phyloP scores from a whole-genome alignment of 1,140 invertebrate species.

The Ceratina australensis region DNA sequence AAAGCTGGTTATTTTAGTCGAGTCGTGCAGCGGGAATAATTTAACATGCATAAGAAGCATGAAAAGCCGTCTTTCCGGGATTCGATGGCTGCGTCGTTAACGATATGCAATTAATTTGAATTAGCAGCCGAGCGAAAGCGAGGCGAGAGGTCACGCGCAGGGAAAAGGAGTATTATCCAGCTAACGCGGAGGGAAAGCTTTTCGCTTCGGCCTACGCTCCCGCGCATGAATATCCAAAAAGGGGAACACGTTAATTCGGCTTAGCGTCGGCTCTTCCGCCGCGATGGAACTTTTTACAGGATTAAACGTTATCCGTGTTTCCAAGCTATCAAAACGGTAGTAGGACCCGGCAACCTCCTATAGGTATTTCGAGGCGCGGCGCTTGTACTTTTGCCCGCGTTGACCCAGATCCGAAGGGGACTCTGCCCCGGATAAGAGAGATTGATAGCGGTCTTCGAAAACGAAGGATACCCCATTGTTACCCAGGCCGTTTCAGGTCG shows the following conservation, averaged over 20 bases:
- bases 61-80: slow-evolving; percentile 27
- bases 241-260: not conserved
- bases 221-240: not conserved
- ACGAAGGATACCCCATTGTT: not conserved
- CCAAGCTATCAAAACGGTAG: not conserved
- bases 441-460: slow-evolving; percentile 30
- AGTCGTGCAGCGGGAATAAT: not conserved
- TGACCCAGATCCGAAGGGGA: slow-evolving; percentile 29
- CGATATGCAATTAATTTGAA: slow-evolving; percentile 52
- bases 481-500: not conserved
- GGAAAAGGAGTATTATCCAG: not conserved
- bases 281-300: not conserved
- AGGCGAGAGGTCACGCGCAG: not conserved
- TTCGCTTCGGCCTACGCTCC: not conserved
- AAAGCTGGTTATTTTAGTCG: no score
- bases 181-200: not conserved
- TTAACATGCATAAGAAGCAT: slow-evolving; percentile 11
- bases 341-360: not conserved
- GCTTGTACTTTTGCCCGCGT: slow-evolving; percentile 7
- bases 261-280: not conserved
- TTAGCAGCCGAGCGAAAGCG: slow-evolving; percentile 33
- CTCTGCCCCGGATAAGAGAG: not conserved
- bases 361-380: not conserved
- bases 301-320: not conserved
- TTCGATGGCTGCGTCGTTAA: slow-evolving; percentile 18